These are phyloP conservation scores for Bradypodion ventrale DNA, from an alignment of 2,797 vertebrate genomes.

Conservation along the genomic window DNA sequence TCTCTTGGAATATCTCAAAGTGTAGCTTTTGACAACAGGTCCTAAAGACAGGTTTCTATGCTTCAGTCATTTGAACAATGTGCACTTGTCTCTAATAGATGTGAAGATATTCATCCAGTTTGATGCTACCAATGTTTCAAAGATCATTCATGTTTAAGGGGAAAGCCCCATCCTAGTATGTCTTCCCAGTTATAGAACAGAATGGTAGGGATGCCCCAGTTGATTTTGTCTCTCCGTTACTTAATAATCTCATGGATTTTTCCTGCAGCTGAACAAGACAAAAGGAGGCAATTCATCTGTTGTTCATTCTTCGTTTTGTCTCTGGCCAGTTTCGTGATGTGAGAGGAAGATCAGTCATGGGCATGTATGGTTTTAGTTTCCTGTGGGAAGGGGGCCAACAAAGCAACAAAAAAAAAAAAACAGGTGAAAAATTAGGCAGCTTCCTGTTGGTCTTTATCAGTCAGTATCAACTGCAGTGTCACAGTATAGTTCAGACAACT, in stretches of 20 bases:
- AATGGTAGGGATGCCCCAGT: background rate
- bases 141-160: background rate
- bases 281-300: background rate
- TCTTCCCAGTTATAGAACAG: background rate
- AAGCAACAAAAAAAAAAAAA: conserved; percentile 12
- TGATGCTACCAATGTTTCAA: background rate
- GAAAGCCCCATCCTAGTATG: background rate
- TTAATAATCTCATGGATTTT: background rate
- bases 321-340: background rate
- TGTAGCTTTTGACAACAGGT: background rate
- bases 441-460: background rate
- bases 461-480: background rate
- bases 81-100: background rate
- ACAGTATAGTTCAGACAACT: background rate
- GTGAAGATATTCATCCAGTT: background rate
- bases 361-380: conserved; percentile 8
- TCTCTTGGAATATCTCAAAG: background rate
- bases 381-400: background rate
- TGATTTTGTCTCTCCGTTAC: too few relatives aligned
- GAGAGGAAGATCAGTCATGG: background rate
- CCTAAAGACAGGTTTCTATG: background rate
- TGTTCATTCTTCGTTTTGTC: conserved; percentile 7
- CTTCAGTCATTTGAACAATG: background rate
- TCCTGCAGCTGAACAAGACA: background rate
- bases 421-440: background rate